A percentile compares a stretch with the other conserved stretches of the same genome.
Conservation (phyloP, 1,140 invertebrate genomes). For the Solenopsis fugax region DNA sequence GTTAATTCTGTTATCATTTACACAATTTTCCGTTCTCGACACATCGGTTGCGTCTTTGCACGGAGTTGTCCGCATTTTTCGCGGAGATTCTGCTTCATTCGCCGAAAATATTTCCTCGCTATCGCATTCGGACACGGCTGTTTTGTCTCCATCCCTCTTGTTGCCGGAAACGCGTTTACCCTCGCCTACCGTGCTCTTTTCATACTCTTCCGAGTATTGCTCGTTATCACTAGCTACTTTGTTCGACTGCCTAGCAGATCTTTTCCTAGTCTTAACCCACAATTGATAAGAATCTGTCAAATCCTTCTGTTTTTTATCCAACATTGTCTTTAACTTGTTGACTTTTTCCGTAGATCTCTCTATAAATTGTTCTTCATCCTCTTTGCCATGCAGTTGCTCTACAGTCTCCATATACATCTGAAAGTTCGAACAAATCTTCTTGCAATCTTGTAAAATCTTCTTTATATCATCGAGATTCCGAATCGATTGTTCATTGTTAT, state of each 20-base stretch:
- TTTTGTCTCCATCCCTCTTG: background rate
- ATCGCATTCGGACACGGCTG: conserved; percentile 76
- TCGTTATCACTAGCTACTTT: background rate
- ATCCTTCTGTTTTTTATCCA: conserved; percentile 43
- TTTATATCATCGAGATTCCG: conserved; percentile 15
- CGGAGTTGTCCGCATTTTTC: background rate
- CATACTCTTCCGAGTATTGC: conserved; percentile 25
- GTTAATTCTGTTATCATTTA: background rate
- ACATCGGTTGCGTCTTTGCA: background rate
- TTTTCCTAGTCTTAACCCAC: conserved; percentile 40
- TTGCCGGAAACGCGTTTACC: background rate
- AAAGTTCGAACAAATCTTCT: conserved; percentile 49
- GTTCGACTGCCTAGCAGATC: background rate
- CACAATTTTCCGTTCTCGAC: background rate
- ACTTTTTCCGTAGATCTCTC: conserved; percentile 23
- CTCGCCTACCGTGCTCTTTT: background rate
- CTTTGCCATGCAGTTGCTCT: conserved; percentile 50
- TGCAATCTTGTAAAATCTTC: conserved; percentile 64
- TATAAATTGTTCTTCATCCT: conserved; percentile 48
- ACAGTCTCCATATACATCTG: conserved; percentile 64
- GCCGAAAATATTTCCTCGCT: conserved; percentile 78
- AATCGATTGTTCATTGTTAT: conserved; percentile 37
- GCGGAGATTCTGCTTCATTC: conserved; percentile 41
- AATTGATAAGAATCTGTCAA: conserved; percentile 26
- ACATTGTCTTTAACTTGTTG: conserved; percentile 18